phyloP scores from a whole-genome alignment of 2,797 vertebrate species.

The Philypnodon macrostomus region DNA sequence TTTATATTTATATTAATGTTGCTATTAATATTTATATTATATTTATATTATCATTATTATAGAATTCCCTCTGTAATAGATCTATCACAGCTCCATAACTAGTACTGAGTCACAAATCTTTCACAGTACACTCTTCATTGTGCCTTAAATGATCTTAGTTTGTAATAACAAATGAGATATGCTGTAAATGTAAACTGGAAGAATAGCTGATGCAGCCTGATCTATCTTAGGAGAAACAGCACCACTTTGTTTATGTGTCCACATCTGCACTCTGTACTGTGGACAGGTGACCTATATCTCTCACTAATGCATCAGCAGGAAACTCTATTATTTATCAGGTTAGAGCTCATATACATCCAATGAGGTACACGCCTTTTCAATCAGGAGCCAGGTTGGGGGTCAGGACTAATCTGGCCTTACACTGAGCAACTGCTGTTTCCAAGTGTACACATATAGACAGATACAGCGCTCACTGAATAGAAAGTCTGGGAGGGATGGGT shows the following conservation, averaged over 20 bases:
- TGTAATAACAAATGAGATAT: too few relatives aligned
- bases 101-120: too few relatives aligned
- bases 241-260: constrained; percentile 27
- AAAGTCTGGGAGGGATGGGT: constrained; percentile 29
- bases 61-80: too few relatives aligned
- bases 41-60: too few relatives aligned
- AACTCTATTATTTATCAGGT: constrained; percentile 48
- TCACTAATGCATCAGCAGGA: constrained; percentile 30
- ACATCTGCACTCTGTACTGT: constrained; percentile 21
- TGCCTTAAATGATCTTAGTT: too few relatives aligned
- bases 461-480: constrained; percentile 5
- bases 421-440: constrained; percentile 19
- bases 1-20: too few relatives aligned
- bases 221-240: background rate
- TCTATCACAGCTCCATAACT: too few relatives aligned
- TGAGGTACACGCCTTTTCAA: constrained; percentile 32
- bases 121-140: too few relatives aligned
- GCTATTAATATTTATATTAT: too few relatives aligned
- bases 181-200: too few relatives aligned
- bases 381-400: constrained; percentile 11
- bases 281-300: constrained; percentile 38
- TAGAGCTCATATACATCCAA: constrained; percentile 35
- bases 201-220: too few relatives aligned
- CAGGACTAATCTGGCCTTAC: constrained; percentile 17
- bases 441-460: constrained; percentile 25